Percentiles rank a stretch among this genome's conserved stretches.
phyloP scores from a whole-genome alignment of 2,888 invertebrate genomes.

The Hypomecis punctinalis region DNA sequence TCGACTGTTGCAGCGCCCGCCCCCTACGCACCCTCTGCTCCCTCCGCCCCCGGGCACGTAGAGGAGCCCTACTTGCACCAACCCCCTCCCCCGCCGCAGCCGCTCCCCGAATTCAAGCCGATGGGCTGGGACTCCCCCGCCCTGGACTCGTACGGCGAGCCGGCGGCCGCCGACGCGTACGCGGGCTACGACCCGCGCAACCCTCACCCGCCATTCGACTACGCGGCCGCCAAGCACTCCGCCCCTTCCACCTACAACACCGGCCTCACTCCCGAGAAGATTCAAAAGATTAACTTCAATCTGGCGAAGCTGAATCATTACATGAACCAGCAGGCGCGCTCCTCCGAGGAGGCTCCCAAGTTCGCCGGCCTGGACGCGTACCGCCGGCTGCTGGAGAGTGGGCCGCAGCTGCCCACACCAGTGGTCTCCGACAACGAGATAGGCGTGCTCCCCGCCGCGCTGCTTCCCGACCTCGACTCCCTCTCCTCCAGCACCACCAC shows the following conservation, averaged over 20 bases:
- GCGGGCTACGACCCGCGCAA: conserved; percentile 66
- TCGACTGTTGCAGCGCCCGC: conserved; percentile 45
- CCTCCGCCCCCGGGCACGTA: conserved; percentile 45
- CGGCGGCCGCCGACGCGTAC: conserved; percentile 68
- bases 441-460: conserved; percentile 74
- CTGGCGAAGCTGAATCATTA: conserved; percentile 67
- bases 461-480: conserved; percentile 58
- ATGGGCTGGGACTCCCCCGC: conserved; percentile 70
- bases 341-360: conserved; percentile 66
- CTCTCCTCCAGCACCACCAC: conserved; percentile 55
- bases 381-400: conserved; percentile 63
- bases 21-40: conserved; percentile 44
- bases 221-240: conserved; percentile 66
- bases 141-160: conserved; percentile 77
- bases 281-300: conserved; percentile 75
- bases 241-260: conserved; percentile 49
- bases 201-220: conserved; percentile 62
- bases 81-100: conserved; percentile 69
- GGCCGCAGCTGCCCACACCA: conserved; percentile 69
- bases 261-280: conserved; percentile 70
- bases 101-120: conserved; percentile 65
- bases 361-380: conserved; percentile 63
- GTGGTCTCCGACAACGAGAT: conserved; percentile 75
- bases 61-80: conserved; percentile 53
- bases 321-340: conserved; percentile 67